A percentile compares a stretch with the other conserved stretches of the same genome.
Evolutionary conservation across 2,888 invertebrate species (phyloP).

Genomic region (Lacanobia oleracea): DNA sequence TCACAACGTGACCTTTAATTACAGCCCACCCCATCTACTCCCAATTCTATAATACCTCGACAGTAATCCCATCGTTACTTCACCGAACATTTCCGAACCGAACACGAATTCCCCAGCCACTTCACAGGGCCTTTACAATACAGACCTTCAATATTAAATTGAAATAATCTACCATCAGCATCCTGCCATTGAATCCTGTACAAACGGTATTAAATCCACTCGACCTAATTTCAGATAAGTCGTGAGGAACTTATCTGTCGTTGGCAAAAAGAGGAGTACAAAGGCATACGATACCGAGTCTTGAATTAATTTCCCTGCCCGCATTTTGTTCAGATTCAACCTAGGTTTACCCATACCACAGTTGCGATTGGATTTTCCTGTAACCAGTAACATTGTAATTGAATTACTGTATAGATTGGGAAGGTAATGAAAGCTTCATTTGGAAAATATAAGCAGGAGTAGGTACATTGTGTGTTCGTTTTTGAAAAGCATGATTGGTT

Average conservation of each 20-base stretch:
- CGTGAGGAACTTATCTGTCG: constrained; percentile 79
- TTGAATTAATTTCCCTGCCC: constrained; percentile 77
- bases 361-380: constrained; percentile 37
- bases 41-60: constrained; percentile 33
- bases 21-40: constrained; percentile 14
- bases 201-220: constrained; percentile 60
- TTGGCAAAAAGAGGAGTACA: constrained; percentile 79
- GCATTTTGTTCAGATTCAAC: constrained; percentile 72
- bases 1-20: constrained; percentile 45
- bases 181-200: constrained; percentile 59
- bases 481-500: background rate
- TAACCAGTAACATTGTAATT: constrained; percentile 15
- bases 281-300: constrained; percentile 74
- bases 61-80: constrained; percentile 28
- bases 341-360: constrained; percentile 55
- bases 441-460: background rate
- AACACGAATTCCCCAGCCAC: constrained; percentile 58
- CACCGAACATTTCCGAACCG: constrained; percentile 32
- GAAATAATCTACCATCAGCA: constrained; percentile 65
- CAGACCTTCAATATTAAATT: constrained; percentile 64
- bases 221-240: constrained; percentile 77
- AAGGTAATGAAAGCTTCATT: constrained; percentile 14
- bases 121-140: constrained; percentile 59
- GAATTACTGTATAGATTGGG: constrained; percentile 19
- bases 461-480: background rate